These are phyloP conservation scores for Tetraneura akinire DNA, from an alignment of 1,140 invertebrate species.

Conservation along the genomic window DNA sequence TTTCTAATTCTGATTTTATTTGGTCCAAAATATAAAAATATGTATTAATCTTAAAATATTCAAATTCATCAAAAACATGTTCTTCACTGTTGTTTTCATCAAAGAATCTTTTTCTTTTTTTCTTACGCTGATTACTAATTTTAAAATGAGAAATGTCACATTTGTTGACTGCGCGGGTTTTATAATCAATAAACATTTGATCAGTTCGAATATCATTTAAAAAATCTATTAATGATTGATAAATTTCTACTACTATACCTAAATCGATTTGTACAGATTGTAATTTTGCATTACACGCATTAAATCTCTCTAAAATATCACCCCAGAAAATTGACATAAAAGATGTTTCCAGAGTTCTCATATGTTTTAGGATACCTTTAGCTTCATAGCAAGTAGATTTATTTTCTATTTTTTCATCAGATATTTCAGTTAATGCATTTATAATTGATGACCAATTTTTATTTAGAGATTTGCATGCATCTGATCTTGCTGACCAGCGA, in stretches of 20 bases:
- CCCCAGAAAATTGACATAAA: background rate
- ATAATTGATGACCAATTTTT: background rate
- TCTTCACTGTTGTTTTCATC: too few relatives aligned
- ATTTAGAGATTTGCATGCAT: constrained; percentile 50
- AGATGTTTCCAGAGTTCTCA: background rate
- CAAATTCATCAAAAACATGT: too few relatives aligned
- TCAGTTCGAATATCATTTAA: too few relatives aligned
- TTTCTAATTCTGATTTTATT: background rate
- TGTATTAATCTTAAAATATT: background rate
- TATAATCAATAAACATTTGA: too few relatives aligned
- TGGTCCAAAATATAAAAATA: background rate
- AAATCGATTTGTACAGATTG: background rate
- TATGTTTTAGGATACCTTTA: background rate
- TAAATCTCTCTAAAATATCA: background rate
- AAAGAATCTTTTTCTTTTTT: too few relatives aligned
- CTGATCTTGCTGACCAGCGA: constrained; percentile 53
- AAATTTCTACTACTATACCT: background rate
- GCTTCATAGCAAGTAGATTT: background rate
- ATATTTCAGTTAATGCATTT: background rate
- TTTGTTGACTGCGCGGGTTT: too few relatives aligned
- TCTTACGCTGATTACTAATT: too few relatives aligned
- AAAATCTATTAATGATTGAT: background rate
- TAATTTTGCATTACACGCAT: background rate
- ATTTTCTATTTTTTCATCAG: background rate
- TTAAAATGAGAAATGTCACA: too few relatives aligned